Conservation (phyloP, 2,113 vertebrate species). For the Macrotus californicus region DNA sequence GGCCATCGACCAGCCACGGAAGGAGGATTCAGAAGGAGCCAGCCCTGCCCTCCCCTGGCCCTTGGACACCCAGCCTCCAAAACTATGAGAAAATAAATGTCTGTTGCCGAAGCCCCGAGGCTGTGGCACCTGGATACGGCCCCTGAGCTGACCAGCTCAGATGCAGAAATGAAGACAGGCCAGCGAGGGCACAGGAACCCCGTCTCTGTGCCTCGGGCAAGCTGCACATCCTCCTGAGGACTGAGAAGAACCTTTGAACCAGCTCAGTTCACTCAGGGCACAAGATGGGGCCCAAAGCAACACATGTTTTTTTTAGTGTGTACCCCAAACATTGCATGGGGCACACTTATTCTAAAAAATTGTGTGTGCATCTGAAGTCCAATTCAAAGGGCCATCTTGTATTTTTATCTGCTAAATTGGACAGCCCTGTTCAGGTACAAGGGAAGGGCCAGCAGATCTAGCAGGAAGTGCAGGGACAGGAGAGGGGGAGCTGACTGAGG, state of each 20-base stretch:
- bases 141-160: fast-evolving
- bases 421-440: too few species aligned
- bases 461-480: too few species aligned
- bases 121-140: fast-evolving
- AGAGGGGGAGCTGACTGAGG: too few species aligned
- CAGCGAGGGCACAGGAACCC: too few species aligned
- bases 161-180: fast-evolving
- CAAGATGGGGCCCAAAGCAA: not conserved
- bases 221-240: fast-evolving
- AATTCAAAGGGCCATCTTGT: not conserved
- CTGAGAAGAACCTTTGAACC: too few species aligned
- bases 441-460: not conserved
- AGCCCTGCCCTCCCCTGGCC: fast-evolving
- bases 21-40: not conserved
- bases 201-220: not conserved
- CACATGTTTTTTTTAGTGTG: not conserved
- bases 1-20: fast-evolving
- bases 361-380: not conserved
- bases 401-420: not conserved
- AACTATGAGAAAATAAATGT: too few species aligned
- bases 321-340: not conserved
- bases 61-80: not conserved
- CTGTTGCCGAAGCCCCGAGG: not conserved
- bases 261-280: fast-evolving
- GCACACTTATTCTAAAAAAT: not conserved